These are phyloP conservation scores for Nudaria mundana DNA, from an alignment of 2,888 invertebrate genomes.

Conservation along the genomic window DNA sequence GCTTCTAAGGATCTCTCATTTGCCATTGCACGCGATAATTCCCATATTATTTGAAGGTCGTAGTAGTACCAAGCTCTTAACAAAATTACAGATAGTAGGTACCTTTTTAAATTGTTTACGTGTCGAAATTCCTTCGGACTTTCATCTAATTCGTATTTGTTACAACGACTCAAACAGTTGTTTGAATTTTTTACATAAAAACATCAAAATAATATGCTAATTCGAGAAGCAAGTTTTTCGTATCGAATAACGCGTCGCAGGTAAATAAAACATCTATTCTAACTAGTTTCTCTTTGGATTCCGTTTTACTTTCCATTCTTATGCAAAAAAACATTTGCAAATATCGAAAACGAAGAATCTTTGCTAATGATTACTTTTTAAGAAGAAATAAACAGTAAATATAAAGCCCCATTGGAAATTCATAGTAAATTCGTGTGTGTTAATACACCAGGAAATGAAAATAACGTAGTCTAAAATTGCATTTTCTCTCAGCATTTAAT, in stretches of 20 bases:
- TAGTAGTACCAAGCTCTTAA: too few relatives aligned
- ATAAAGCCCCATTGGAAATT: not conserved
- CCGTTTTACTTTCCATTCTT: conserved; percentile 2
- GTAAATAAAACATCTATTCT: conserved; percentile 15
- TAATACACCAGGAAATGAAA: not conserved
- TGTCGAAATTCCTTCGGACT: too few relatives aligned
- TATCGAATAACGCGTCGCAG: conserved; percentile 22
- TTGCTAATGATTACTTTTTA: too few relatives aligned
- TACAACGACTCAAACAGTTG: too few relatives aligned
- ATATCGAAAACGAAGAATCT: not conserved
- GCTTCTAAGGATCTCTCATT: too few relatives aligned
- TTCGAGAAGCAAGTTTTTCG: conserved; percentile 13
- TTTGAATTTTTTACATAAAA: too few relatives aligned
- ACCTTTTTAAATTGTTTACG: too few relatives aligned
- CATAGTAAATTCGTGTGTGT: not conserved
- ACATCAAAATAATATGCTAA: conserved; percentile 10
- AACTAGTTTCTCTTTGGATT: conserved; percentile 13
- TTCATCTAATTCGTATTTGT: too few relatives aligned
- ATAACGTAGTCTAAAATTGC: conserved; percentile 30
- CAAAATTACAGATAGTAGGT: too few relatives aligned
- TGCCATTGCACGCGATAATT: too few relatives aligned
- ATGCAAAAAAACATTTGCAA: conserved; percentile 1
- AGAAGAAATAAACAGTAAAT: too few relatives aligned
- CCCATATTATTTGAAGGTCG: too few relatives aligned
- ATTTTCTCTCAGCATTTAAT: conserved; percentile 37